A percentile compares a stretch with the other conserved stretches of the same genome.
Evolutionary conservation across 2,797 vertebrate genomes (phyloP).

Genomic region (Cichlasoma orientale): DNA sequence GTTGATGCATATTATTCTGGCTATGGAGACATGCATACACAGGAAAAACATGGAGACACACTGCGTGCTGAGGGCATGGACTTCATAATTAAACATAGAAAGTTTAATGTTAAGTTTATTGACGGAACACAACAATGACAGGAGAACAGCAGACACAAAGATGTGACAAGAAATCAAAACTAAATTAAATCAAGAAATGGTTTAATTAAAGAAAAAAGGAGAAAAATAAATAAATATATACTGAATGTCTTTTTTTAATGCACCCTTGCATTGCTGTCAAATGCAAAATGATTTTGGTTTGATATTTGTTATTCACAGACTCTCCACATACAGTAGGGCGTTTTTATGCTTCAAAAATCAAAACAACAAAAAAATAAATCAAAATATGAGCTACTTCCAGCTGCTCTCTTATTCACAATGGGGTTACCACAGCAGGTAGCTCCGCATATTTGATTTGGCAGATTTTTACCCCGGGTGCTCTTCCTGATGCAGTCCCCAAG

Average conservation of each 20-base stretch:
- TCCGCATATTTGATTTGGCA: background rate
- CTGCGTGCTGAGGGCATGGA: background rate
- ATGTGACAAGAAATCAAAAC: background rate
- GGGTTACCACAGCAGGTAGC: background rate
- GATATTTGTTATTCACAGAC: background rate
- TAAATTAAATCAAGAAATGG: background rate
- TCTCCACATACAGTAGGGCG: background rate
- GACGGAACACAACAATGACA: background rate
- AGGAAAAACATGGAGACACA: background rate
- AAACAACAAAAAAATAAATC: background rate
- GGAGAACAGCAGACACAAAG: background rate
- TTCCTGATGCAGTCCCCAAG: background rate
- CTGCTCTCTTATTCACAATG: background rate
- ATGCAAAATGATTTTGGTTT: background rate
- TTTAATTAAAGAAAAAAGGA: background rate
- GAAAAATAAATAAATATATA: background rate
- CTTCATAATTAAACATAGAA: background rate
- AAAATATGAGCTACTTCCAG: background rate
- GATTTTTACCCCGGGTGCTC: background rate
- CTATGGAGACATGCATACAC: background rate
- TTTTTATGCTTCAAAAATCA: background rate
- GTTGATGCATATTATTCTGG: conserved; percentile 14
- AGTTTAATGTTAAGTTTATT: background rate
- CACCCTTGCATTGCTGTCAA: background rate
- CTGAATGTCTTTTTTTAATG: background rate